phyloP scores from a whole-genome alignment of 2,797 vertebrate genomes.

The Arctocebus calabarensis region DNA sequence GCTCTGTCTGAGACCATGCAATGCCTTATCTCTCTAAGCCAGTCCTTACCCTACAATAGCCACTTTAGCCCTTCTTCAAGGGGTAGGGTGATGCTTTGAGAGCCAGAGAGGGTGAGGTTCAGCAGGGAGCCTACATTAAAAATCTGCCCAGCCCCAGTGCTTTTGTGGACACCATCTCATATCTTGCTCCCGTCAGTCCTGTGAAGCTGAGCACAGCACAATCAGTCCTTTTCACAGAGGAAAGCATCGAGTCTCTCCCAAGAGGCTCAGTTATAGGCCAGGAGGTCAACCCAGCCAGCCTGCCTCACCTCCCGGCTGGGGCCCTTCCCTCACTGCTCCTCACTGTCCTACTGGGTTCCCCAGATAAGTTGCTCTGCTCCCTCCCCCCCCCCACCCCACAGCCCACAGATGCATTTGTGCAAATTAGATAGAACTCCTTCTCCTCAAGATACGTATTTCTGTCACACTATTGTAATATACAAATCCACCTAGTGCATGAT shows the following conservation, averaged over 20 bases:
- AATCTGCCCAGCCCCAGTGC: not conserved
- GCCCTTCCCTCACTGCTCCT: not conserved
- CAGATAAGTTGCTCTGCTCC: not conserved
- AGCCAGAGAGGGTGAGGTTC: not conserved
- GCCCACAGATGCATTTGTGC: not conserved
- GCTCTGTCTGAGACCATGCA: not conserved
- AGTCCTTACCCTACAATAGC: not conserved
- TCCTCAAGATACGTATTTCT: not conserved
- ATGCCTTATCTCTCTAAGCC: not conserved
- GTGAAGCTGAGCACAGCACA: rapidly evolving
- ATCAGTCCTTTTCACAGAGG: not conserved
- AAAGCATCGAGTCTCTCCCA: not conserved
- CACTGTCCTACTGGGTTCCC: not conserved
- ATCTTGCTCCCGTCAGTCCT: not conserved
- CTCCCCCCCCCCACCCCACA: not conserved
- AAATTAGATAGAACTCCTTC: not conserved
- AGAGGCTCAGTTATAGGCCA: not conserved
- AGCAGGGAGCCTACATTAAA: not conserved
- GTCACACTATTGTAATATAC: not conserved
- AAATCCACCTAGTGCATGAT: not conserved
- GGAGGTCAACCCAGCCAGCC: not conserved
- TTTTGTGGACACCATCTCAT: not conserved
- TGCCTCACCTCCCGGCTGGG: not conserved
- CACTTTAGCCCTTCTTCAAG: not conserved
- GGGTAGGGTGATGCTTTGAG: not conserved